Conservation (phyloP, 2,888 invertebrate species). For the Standfussiana lucernea region DNA sequence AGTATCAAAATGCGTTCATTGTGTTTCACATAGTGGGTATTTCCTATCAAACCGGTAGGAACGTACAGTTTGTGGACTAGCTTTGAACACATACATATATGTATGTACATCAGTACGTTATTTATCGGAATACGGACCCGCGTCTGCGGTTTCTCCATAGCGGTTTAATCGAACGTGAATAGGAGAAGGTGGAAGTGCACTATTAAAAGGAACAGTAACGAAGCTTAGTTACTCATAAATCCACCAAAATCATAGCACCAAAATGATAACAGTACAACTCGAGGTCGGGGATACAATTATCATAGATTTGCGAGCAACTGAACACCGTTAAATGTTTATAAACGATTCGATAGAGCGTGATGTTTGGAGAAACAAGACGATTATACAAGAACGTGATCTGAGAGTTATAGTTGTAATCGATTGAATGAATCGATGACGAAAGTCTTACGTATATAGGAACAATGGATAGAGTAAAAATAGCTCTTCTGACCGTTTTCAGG, state of each 20-base stretch:
- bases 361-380: constrained; percentile 58
- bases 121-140: background rate
- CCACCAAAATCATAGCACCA: constrained; percentile 25
- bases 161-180: background rate
- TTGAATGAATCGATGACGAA: constrained; percentile 15
- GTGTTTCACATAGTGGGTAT: background rate
- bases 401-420: constrained; percentile 20
- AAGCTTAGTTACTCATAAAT: background rate
- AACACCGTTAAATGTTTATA: constrained; percentile 41
- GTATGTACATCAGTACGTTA: too few species aligned
- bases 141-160: background rate
- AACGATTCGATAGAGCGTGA: constrained; percentile 35
- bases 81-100: too few species aligned
- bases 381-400: constrained; percentile 39
- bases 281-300: constrained; percentile 27
- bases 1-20: background rate
- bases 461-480: background rate
- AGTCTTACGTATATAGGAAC: background rate
- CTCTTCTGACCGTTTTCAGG: background rate
- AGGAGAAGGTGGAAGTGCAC: background rate
- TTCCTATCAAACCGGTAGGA: background rate
- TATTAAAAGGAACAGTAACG: background rate
- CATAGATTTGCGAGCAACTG: constrained; percentile 43
- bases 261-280: background rate
- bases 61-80: background rate